Percentiles rank a stretch among this genome's conserved stretches.
Conservation (phyloP, 2,888 invertebrate genomes). For the Polyommatus iphigenia region DNA sequence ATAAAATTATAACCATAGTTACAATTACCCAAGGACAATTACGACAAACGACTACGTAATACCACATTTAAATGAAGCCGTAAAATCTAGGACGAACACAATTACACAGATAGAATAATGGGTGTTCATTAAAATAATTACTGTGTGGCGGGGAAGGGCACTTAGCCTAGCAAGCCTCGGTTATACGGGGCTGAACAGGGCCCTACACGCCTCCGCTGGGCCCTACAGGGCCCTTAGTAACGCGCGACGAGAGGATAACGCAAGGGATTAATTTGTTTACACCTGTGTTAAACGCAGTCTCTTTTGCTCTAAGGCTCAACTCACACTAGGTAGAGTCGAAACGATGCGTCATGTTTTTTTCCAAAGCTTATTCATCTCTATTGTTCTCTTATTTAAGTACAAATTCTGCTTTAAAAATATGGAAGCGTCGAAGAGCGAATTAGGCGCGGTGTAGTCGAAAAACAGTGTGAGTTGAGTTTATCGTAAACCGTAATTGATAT, state of each 20-base stretch:
- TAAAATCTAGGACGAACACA: conserved; percentile 13
- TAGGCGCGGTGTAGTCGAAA: too few species aligned
- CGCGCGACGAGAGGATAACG: conserved; percentile 3
- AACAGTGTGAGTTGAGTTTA: too few species aligned
- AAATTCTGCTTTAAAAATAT: too few species aligned
- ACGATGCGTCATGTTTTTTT: too few species aligned
- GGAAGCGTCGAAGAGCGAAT: too few species aligned
- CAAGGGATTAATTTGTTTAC: neutral
- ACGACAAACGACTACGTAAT: neutral
- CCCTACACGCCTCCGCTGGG: neutral
- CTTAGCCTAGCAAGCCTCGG: neutral
- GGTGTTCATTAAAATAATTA: conserved; percentile 12
- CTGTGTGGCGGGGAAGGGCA: neutral
- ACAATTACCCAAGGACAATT: neutral
- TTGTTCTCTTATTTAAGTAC: too few species aligned
- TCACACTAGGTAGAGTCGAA: neutral
- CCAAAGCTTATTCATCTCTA: too few species aligned
- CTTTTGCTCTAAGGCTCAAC: neutral
- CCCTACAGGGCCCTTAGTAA: neutral
- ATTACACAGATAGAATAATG: conserved; percentile 8
- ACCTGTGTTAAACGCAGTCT: neutral
- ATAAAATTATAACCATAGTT: neutral
- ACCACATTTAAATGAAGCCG: conserved; percentile 15
- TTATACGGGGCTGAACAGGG: neutral
- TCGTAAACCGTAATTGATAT: neutral